A percentile compares a stretch with the other conserved stretches of the same genome.
phyloP scores from a whole-genome alignment of 2,888 invertebrate genomes.

The Nasonovia ribisnigri region DNA sequence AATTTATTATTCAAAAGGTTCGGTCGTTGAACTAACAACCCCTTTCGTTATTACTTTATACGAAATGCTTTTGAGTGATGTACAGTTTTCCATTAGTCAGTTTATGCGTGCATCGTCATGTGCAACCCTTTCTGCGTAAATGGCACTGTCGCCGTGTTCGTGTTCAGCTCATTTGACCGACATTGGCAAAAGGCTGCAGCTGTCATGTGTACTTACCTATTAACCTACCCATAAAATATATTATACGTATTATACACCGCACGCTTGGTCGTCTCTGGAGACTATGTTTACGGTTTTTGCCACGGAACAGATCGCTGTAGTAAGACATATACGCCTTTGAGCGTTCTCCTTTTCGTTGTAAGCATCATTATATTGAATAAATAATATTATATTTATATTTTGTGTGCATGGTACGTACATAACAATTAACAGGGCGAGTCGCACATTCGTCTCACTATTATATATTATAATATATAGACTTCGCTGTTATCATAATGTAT shows the following conservation, averaged over 20 bases:
- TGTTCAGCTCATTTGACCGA: neutral
- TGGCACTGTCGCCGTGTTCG: neutral
- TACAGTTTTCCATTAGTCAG: conserved; percentile 24
- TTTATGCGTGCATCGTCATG: neutral
- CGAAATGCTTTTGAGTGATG: conserved; percentile 4
- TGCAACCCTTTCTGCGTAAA: neutral
- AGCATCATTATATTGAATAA: neutral
- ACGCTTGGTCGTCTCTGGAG: neutral
- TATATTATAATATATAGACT: neutral
- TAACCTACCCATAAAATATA: neutral
- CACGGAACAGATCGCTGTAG: neutral
- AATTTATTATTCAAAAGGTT: conserved; percentile 55
- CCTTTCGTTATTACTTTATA: neutral
- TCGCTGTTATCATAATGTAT: neutral
- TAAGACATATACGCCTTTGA: neutral
- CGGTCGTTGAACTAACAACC: conserved; percentile 49
- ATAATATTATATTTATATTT: neutral
- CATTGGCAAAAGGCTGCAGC: neutral
- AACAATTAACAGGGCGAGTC: neutral
- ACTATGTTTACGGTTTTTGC: neutral
- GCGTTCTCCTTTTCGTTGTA: neutral
- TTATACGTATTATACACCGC: neutral
- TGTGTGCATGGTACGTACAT: neutral
- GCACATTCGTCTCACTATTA: neutral
- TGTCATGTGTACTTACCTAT: neutral